A percentile compares a stretch with the other conserved stretches of the same genome.
phyloP scores from a whole-genome alignment of 2,888 invertebrate genomes.

The Chrysolina oricalcia region DNA sequence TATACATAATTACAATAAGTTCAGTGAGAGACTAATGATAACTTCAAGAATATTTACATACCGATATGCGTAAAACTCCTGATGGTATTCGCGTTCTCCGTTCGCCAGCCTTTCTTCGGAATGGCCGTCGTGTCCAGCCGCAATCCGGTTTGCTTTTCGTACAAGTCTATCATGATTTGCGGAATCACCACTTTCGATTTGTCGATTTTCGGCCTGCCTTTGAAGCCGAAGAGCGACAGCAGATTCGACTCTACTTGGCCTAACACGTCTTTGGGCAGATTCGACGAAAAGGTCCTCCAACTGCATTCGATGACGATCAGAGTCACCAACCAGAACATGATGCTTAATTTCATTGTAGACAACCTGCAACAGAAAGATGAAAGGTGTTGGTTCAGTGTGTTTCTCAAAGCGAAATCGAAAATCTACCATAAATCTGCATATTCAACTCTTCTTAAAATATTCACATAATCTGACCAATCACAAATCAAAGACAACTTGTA shows the following conservation, averaged over 20 bases:
- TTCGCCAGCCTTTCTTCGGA: constrained; percentile 80
- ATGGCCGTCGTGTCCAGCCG: constrained; percentile 79
- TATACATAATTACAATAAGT: neutral
- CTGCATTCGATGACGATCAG: constrained; percentile 58
- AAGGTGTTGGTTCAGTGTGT: neutral
- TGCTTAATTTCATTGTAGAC: constrained; percentile 55
- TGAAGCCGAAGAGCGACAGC: constrained; percentile 78
- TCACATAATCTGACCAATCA: too few relatives aligned
- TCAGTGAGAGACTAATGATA: neutral
- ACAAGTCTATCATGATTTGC: constrained; percentile 86
- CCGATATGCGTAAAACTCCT: constrained; percentile 88
- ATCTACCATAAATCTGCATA: too few relatives aligned
- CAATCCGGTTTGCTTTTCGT: constrained; percentile 79
- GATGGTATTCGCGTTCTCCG: constrained; percentile 88
- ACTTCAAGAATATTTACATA: constrained; percentile 68
- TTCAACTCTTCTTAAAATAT: neutral
- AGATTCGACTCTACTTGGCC: constrained; percentile 75
- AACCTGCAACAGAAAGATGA: constrained; percentile 51
- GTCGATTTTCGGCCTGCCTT: constrained; percentile 73
- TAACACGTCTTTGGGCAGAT: constrained; percentile 67
- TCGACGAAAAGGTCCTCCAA: constrained; percentile 55
- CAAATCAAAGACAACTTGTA: too few relatives aligned
- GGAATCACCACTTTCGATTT: constrained; percentile 78
- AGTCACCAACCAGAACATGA: constrained; percentile 57
- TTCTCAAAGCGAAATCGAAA: too few relatives aligned